Conservation (phyloP, 1,140 invertebrate genomes). For the Drosophila arawakana region DNA sequence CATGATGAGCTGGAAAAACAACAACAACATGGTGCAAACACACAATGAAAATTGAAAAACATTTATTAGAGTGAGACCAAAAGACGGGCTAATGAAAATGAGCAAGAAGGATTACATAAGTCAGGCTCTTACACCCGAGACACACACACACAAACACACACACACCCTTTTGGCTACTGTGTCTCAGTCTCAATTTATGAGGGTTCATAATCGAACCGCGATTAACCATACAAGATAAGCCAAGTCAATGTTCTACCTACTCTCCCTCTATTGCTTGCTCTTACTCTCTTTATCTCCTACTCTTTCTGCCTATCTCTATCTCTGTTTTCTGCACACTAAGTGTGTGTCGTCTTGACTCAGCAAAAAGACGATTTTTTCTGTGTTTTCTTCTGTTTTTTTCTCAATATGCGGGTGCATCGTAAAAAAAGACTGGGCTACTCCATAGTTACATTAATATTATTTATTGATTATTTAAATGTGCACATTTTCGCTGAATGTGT, state of each 20-base stretch:
- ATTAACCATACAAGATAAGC: conserved; percentile 72
- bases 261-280: conserved; percentile 1
- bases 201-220: conserved; percentile 79
- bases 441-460: conserved; percentile 44
- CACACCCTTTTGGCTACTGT: conserved; percentile 47
- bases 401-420: conserved; percentile 52
- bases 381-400: conserved; percentile 7
- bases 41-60: conserved; percentile 80
- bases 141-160: conserved; percentile 22
- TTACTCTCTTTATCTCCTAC: not conserved
- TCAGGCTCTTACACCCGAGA: not conserved
- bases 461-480: conserved; percentile 71
- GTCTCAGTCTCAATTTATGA: conserved; percentile 60
- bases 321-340: not conserved
- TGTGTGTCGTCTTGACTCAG: conserved; percentile 68
- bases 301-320: not conserved
- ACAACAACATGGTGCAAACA: conserved; percentile 34
- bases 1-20: conserved; percentile 48
- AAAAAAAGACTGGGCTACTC: not conserved
- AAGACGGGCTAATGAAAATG: conserved; percentile 67
- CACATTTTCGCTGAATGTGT: conserved; percentile 38
- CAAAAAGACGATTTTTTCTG: conserved; percentile 45
- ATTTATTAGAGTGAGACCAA: conserved; percentile 65
- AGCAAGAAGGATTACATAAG: conserved; percentile 46
- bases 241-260: conserved; percentile 21